Percentiles rank a stretch among this genome's conserved stretches.
Conservation (phyloP, 2,113 vertebrate genomes). For the Helogale parvula region DNA sequence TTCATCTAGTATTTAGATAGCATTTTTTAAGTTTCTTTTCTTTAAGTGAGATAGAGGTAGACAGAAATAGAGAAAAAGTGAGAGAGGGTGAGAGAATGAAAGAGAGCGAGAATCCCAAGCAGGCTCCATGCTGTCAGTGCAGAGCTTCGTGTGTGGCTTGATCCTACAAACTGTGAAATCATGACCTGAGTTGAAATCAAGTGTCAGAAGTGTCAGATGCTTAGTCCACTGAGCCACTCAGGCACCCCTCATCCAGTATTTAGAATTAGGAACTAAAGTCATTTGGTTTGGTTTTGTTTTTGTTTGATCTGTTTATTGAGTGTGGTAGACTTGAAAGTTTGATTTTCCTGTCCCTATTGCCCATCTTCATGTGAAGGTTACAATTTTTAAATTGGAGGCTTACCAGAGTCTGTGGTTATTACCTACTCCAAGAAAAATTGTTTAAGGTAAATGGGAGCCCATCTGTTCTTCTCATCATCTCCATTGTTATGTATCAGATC, state of each 20-base stretch:
- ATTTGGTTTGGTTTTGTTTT: neutral
- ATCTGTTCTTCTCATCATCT: conserved; percentile 47
- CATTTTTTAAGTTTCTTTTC: too few relatives aligned
- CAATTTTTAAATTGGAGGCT: neutral
- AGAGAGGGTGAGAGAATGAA: too few relatives aligned
- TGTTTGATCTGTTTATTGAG: too few relatives aligned
- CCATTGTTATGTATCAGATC: conserved; percentile 86
- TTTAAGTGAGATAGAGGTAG: too few relatives aligned
- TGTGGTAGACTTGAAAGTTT: neutral
- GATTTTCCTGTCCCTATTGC: neutral
- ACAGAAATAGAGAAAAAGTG: too few relatives aligned
- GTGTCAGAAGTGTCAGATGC: too few relatives aligned
- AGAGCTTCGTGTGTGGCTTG: too few relatives aligned
- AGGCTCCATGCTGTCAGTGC: too few relatives aligned
- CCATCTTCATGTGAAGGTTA: neutral
- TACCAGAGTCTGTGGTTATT: neutral
- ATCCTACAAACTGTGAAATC: too few relatives aligned
- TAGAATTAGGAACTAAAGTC: neutral
- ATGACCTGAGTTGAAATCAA: too few relatives aligned
- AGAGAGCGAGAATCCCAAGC: too few relatives aligned
- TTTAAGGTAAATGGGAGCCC: neutral
- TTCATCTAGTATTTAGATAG: neutral
- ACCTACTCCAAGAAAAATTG: conserved; percentile 66
- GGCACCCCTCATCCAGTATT: neutral
- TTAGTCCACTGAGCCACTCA: too few relatives aligned